These are phyloP conservation scores for Rhabdomys pumilio DNA, from an alignment of 2,797 vertebrate genomes.

Conservation along the genomic window DNA sequence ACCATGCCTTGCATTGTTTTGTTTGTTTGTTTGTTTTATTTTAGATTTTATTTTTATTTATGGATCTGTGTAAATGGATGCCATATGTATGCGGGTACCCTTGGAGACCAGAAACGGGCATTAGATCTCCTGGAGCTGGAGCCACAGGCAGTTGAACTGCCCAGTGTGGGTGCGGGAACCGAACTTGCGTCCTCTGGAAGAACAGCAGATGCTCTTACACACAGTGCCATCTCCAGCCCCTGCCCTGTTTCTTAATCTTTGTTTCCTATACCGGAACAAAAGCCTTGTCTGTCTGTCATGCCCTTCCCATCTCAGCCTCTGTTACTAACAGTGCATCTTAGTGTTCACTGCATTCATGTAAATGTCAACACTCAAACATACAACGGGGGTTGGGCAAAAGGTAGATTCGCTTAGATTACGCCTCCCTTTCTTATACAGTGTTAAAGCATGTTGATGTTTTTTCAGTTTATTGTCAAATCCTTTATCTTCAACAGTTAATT, in stretches of 20 bases:
- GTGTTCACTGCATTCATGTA: background rate
- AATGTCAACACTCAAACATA: background rate
- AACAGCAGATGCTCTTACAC: background rate
- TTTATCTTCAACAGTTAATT: slow-evolving; percentile 37
- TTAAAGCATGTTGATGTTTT: slow-evolving; percentile 53
- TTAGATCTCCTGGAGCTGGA: background rate
- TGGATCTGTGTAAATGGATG: background rate
- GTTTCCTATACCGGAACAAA: slow-evolving; percentile 46
- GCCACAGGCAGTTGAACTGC: background rate
- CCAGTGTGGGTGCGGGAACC: background rate
- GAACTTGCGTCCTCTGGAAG: background rate
- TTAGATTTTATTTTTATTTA: background rate
- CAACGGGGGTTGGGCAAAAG: background rate
- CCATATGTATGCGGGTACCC: background rate
- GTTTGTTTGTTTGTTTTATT: background rate
- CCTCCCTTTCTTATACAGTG: background rate
- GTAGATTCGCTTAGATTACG: background rate
- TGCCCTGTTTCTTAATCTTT: background rate
- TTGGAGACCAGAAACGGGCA: background rate
- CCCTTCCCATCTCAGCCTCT: background rate
- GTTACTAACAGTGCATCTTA: slow-evolving; percentile 33
- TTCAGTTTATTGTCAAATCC: slow-evolving; percentile 64
- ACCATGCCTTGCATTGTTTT: background rate
- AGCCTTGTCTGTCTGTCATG: background rate
- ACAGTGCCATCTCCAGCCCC: background rate